These are phyloP conservation scores for Anas capensis DNA, from an alignment of 2,797 vertebrate genomes.

Conservation along the genomic window DNA sequence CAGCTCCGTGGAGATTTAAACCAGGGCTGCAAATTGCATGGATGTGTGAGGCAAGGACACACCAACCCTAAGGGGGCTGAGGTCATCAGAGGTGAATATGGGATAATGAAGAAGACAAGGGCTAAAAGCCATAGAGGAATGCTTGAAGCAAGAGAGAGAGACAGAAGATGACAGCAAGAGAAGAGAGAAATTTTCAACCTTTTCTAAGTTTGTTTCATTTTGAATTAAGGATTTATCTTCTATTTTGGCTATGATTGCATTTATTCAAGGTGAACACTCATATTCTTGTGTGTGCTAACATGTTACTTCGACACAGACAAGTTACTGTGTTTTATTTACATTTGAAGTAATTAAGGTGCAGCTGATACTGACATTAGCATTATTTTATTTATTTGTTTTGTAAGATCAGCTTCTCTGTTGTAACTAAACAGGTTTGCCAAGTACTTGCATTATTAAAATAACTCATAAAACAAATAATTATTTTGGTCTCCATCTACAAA, in stretches of 20 bases:
- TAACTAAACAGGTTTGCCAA: background rate
- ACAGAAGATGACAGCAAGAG: background rate
- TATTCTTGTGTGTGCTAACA: background rate
- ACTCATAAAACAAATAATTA: background rate
- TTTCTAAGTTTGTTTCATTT: background rate
- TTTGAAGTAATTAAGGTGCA: background rate
- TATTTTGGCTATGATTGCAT: background rate
- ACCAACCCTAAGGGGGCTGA: background rate
- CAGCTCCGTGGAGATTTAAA: background rate
- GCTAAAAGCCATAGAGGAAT: background rate
- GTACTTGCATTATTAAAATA: background rate
- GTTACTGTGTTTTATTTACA: conserved; percentile 1
- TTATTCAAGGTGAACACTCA: background rate
- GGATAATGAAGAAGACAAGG: background rate
- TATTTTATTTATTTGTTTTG: background rate
- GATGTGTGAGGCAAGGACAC: background rate
- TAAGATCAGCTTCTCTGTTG: background rate
- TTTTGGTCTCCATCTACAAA: conserved; percentile 7
- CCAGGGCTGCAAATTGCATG: background rate
- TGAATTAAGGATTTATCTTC: background rate
- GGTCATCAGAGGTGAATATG: background rate
- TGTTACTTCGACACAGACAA: background rate
- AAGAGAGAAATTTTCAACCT: background rate
- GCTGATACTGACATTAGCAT: background rate
- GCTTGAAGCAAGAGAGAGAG: background rate